phyloP scores from a whole-genome alignment of 1,140 invertebrate genomes.

The Teleopsis dalmanni region DNA sequence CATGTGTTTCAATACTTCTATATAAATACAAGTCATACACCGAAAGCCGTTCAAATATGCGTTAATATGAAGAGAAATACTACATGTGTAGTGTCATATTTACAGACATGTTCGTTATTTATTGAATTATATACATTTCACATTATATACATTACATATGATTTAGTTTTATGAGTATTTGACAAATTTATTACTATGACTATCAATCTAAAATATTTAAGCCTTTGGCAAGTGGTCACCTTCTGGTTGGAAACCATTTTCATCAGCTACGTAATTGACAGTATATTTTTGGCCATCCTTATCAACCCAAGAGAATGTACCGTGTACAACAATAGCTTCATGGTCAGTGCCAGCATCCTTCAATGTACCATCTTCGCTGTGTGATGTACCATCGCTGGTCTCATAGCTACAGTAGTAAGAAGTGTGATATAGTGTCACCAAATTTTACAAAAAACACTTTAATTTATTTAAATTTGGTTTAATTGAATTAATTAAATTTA shows the following conservation, averaged over 20 bases:
- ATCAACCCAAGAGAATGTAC: conserved; percentile 17
- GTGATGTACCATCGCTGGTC: conserved; percentile 10
- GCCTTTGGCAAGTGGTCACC: conserved; percentile 57
- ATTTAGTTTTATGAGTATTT: too few relatives aligned
- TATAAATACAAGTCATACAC: too few relatives aligned
- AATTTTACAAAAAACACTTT: neutral
- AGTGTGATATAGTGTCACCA: neutral
- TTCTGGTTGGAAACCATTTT: conserved; percentile 67
- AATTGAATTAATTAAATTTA: too few relatives aligned
- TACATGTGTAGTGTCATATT: too few relatives aligned
- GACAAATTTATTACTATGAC: too few relatives aligned
- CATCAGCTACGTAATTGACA: conserved; percentile 48
- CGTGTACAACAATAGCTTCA: conserved; percentile 17
- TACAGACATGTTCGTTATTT: too few relatives aligned
- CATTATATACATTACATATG: too few relatives aligned
- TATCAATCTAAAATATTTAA: neutral
- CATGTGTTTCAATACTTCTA: too few relatives aligned
- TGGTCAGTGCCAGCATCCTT: conserved; percentile 13
- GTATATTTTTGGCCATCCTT: conserved; percentile 19
- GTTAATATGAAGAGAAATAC: too few relatives aligned
- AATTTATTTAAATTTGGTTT: neutral
- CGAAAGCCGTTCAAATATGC: too few relatives aligned
- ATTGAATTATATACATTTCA: too few relatives aligned
- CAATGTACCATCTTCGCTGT: conserved; percentile 7
- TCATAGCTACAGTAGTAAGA: neutral